Conservation (phyloP, 2,113 vertebrate species). For the Uropsilus gracilis region DNA sequence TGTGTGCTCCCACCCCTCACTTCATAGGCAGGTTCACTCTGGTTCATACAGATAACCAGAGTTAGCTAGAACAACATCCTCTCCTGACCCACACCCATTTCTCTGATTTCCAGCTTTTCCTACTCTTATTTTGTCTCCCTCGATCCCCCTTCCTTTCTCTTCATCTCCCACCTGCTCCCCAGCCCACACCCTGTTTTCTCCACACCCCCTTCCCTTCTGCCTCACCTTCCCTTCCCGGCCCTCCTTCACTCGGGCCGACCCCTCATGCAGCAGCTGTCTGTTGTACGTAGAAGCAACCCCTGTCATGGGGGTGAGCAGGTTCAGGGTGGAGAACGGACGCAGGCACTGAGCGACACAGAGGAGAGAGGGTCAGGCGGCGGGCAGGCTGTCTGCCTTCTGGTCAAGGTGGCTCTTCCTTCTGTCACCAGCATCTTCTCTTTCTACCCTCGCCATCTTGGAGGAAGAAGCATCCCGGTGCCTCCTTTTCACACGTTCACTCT, state of each 20-base stretch:
- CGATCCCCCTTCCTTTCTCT: not conserved
- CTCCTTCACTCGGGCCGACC: constrained; percentile 85
- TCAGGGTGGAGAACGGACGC: constrained; percentile 84
- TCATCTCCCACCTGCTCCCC: not conserved
- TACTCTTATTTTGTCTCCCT: not conserved
- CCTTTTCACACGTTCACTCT: not conserved
- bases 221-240: constrained; percentile 91
- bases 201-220: not conserved
- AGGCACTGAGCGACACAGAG: constrained; percentile 81
- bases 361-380: not conserved
- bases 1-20: not conserved
- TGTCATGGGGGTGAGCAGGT: constrained; percentile 86
- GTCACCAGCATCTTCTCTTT: not conserved
- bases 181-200: not conserved
- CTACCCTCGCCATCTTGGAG: not conserved
- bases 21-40: not conserved
- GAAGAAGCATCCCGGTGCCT: not conserved
- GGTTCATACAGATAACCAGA: not conserved
- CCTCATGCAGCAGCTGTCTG: constrained; percentile 89
- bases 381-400: not conserved
- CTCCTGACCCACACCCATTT: not conserved
- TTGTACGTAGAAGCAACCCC: constrained; percentile 81
- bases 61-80: not conserved
- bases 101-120: no score
- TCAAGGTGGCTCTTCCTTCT: not conserved